These are phyloP conservation scores for Pygocentrus nattereri DNA, from an alignment of 2,797 vertebrate genomes.

Conservation along the genomic window DNA sequence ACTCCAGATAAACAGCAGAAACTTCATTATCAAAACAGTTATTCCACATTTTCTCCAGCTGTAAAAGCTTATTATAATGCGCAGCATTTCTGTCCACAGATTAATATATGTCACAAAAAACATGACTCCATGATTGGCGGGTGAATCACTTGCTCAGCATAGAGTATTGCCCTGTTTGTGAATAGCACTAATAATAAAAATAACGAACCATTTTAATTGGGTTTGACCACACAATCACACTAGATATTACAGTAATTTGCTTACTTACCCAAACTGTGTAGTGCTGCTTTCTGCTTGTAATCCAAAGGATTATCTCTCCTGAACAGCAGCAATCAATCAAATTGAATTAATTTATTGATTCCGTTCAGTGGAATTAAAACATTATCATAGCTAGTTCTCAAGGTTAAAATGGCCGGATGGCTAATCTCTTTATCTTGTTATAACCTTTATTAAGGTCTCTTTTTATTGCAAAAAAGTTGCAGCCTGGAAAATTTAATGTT, in stretches of 20 bases:
- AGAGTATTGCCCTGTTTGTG: background rate
- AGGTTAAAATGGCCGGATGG: background rate
- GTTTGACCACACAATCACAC: conserved; percentile 2
- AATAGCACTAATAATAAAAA: background rate
- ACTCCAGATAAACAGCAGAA: conserved; percentile 15
- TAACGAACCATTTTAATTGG: conserved; percentile 9
- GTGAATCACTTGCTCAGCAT: background rate
- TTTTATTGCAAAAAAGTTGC: background rate
- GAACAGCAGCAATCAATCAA: conserved; percentile 14
- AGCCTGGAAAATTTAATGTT: too few relatives aligned
- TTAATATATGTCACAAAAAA: conserved; percentile 8
- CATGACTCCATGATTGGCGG: conserved; percentile 8
- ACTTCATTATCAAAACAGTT: conserved; percentile 13
- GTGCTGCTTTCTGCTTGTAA: background rate
- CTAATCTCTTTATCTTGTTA: background rate
- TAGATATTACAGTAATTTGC: background rate
- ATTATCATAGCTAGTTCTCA: background rate
- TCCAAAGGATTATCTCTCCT: conserved; percentile 5
- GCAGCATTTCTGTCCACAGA: background rate
- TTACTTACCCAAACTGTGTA: background rate
- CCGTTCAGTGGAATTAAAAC: background rate
- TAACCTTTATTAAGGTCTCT: background rate
- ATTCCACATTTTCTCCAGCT: conserved; percentile 1
- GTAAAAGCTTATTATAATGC: background rate
- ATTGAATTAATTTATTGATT: conserved; percentile 6